These are phyloP conservation scores for Acanthosepion lycidas DNA, from an alignment of 2,888 invertebrate species.

Conservation along the genomic window DNA sequence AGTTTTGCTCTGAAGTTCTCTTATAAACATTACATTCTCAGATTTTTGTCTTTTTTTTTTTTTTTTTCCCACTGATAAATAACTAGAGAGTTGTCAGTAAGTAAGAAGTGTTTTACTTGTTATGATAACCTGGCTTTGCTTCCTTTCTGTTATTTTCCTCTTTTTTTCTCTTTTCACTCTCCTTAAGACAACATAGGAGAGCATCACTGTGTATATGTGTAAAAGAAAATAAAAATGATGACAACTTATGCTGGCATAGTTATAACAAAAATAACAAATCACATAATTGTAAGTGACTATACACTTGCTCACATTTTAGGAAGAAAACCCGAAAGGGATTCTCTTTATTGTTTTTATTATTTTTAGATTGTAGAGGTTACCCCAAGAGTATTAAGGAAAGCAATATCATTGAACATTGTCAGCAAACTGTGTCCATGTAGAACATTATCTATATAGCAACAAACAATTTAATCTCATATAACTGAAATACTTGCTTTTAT, in stretches of 20 bases:
- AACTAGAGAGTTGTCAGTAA: too few species aligned
- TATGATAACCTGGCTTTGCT: too few species aligned
- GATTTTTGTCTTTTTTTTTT: too few species aligned
- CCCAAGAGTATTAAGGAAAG: neutral
- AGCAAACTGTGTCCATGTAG: neutral
- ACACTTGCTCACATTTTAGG: neutral
- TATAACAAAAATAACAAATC: neutral
- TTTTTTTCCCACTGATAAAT: too few species aligned
- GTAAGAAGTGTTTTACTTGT: too few species aligned
- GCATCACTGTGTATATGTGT: neutral
- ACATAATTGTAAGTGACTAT: neutral
- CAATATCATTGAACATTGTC: neutral
- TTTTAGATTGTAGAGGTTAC: constrained; percentile 33
- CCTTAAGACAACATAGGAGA: neutral
- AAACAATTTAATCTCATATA: too few species aligned
- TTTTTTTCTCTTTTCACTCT: neutral
- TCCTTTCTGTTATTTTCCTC: neutral
- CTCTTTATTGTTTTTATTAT: neutral
- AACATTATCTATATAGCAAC: neutral
- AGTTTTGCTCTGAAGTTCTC: too few species aligned
- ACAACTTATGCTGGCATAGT: neutral
- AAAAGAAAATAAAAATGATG: neutral
- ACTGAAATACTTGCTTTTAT: too few species aligned
- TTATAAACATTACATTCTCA: too few species aligned
- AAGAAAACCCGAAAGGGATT: neutral